These are phyloP conservation scores for Grus americana DNA, from an alignment of 2,113 vertebrate species.

Conservation along the genomic window DNA sequence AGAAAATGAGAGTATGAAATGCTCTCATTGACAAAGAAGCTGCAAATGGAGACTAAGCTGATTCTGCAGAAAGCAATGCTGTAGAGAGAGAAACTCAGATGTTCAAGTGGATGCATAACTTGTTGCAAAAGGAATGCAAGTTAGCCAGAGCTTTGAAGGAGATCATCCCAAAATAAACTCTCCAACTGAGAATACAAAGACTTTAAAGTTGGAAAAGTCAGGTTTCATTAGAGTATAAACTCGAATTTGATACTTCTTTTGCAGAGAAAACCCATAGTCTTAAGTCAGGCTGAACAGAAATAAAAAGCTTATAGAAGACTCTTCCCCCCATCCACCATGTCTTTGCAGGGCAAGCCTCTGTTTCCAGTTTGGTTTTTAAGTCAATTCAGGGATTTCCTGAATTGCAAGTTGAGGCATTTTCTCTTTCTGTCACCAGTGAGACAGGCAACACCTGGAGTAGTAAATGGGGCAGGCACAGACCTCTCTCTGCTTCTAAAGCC, in stretches of 20 bases:
- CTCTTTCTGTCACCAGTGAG: neutral
- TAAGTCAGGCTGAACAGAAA: neutral
- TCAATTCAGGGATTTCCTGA: neutral
- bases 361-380: neutral
- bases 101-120: neutral
- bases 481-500: neutral
- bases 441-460: neutral
- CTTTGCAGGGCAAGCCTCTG: neutral
- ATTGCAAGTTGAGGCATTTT: neutral
- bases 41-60: neutral
- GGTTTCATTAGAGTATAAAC: neutral
- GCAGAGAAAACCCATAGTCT: neutral
- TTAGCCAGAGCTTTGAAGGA: neutral
- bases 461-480: neutral
- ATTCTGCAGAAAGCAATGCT: neutral
- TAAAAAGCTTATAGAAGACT: neutral
- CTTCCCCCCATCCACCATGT: neutral
- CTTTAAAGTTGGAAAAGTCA: neutral
- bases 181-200: neutral
- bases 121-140: neutral
- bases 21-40: neutral
- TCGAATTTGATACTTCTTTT: neutral
- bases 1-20: neutral
- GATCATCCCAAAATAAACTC: neutral
- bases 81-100: neutral